A percentile compares a stretch with the other conserved stretches of the same genome.
phyloP scores from a whole-genome alignment of 2,888 invertebrate species.

The Peribatodes rhomboidaria region DNA sequence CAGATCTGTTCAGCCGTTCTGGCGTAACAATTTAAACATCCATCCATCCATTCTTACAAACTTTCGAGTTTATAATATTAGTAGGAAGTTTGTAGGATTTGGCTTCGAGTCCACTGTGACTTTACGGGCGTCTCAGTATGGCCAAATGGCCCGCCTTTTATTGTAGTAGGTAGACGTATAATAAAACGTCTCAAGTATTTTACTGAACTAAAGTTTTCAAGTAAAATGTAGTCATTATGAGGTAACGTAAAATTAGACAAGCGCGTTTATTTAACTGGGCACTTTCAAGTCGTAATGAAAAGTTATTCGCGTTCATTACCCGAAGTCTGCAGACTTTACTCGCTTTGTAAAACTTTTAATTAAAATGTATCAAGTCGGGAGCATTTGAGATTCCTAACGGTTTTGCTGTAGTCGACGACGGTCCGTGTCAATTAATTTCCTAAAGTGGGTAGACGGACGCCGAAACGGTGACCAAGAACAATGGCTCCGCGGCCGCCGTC shows the following conservation, averaged over 20 bases:
- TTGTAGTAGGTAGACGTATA: no score
- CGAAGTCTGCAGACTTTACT: conserved; percentile 66
- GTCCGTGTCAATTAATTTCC: conserved; percentile 81
- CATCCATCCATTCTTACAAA: no score
- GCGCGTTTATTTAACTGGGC: conserved; percentile 50
- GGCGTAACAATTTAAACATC: no score
- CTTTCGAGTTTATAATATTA: no score
- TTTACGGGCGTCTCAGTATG: conserved; percentile 16
- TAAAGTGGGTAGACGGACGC: conserved; percentile 75
- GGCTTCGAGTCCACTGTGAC: conserved; percentile 12
- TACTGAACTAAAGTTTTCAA: conserved; percentile 14
- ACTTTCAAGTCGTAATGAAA: conserved; percentile 57
- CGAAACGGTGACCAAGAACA: conserved; percentile 72
- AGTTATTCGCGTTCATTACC: conserved; percentile 66
- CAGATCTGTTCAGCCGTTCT: no score
- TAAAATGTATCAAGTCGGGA: conserved; percentile 77
- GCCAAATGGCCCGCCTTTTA: not conserved
- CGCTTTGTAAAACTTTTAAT: conserved; percentile 78
- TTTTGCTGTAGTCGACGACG: conserved; percentile 71
- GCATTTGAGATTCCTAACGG: conserved; percentile 69
- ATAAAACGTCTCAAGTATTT: conserved; percentile 1
- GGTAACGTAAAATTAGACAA: conserved; percentile 51
- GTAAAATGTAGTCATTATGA: conserved; percentile 37
- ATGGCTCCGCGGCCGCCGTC: conserved; percentile 59
- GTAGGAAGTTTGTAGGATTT: no score